A percentile compares a stretch with the other conserved stretches of the same genome.
These are phyloP conservation scores for Oreonectes daqikongensis DNA, from an alignment of 2,797 vertebrate species.

Conservation along the genomic window DNA sequence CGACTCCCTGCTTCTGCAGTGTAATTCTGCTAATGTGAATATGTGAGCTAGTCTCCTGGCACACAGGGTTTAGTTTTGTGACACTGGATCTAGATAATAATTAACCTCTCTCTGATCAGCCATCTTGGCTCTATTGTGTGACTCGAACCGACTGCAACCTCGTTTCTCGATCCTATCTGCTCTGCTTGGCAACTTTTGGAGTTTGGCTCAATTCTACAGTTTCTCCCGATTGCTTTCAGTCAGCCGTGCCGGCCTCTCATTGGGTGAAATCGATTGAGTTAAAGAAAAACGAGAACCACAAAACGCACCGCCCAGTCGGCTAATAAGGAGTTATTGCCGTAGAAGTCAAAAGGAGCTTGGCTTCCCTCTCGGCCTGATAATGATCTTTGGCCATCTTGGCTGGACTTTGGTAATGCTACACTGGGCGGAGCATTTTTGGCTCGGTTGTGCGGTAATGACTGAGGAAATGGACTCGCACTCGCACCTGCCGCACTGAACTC, in stretches of 20 bases:
- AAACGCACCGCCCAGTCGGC: not conserved
- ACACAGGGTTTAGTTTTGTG: not conserved
- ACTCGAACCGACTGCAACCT: conserved; percentile 6
- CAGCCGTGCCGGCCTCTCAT: not conserved
- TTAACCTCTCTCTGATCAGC: conserved; percentile 25
- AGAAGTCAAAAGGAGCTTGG: not conserved
- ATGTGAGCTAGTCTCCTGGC: conserved; percentile 33
- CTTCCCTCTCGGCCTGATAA: not conserved
- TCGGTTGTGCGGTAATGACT: not conserved
- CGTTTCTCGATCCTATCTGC: conserved; percentile 4
- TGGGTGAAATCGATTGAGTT: not conserved
- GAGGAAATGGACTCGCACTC: not conserved
- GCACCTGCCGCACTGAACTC: not conserved
- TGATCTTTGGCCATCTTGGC: conserved; percentile 6
- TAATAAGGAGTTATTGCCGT: not conserved
- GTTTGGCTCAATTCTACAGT: conserved; percentile 10
- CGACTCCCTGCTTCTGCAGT: conserved; percentile 53
- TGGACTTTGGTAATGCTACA: not conserved
- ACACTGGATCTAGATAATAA: conserved; percentile 29
- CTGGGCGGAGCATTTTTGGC: not conserved
- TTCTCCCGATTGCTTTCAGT: conserved; percentile 9
- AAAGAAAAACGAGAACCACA: not conserved
- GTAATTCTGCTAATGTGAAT: conserved; percentile 53
- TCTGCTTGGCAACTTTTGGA: conserved; percentile 19
- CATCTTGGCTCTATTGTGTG: conserved; percentile 24